phyloP scores from a whole-genome alignment of 1,140 invertebrate species.

The Rhizoglyphus robini region DNA sequence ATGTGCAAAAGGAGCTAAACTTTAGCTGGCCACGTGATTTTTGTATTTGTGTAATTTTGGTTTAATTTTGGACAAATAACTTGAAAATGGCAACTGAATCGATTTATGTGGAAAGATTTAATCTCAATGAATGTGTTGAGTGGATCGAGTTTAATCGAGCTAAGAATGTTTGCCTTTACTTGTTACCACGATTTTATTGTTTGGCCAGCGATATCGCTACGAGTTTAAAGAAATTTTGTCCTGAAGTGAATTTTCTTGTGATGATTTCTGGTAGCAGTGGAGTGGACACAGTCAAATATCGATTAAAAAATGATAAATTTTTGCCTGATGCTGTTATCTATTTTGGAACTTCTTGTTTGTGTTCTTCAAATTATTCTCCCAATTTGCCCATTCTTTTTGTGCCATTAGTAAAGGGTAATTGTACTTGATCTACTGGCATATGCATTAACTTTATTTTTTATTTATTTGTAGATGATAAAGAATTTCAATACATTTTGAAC shows the following conservation, averaged over 20 bases:
- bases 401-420: not conserved
- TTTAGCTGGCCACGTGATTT: too few relatives aligned
- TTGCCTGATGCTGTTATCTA: constrained; percentile 16
- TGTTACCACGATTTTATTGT: not conserved
- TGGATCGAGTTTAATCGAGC: constrained; percentile 12
- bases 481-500: constrained; percentile 2
- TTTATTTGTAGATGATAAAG: too few relatives aligned
- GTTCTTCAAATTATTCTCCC: not conserved
- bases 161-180: not conserved
- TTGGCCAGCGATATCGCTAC: not conserved
- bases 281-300: constrained; percentile 16
- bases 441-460: too few relatives aligned
- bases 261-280: constrained; percentile 5
- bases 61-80: too few relatives aligned
- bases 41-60: too few relatives aligned
- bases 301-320: not conserved
- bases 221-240: not conserved
- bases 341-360: constrained; percentile 17
- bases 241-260: constrained; percentile 7
- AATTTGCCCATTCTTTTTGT: constrained; percentile 15
- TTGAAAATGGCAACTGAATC: not conserved
- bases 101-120: not conserved
- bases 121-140: constrained; percentile 14
- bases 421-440: too few relatives aligned
- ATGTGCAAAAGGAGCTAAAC: too few relatives aligned